Base-by-base conservation (phyloP, 2,888 invertebrate genomes). In the Drosophila melanosoma region DNA sequence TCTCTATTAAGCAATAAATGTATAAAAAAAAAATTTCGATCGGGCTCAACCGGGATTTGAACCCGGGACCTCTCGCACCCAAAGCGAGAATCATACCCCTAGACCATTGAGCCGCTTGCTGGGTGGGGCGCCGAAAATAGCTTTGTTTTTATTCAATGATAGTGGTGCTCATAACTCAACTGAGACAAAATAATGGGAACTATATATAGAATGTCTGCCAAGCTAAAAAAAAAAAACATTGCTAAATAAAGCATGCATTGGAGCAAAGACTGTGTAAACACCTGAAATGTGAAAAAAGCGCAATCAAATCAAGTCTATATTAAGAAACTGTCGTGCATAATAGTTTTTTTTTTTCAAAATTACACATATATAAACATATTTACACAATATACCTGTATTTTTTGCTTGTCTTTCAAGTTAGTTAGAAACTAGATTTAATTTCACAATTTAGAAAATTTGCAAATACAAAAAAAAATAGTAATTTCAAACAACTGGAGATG, bases 61-160 rank as follows among this genome's bases (percentile, higher is more conserved):
- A 91, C 91, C 91, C 90, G 91, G 91, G 91, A 90, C 91, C 83
- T 84, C 94, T 94, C 95, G 94, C 95, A 95, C 94, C 94, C 94
- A 94, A 95, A 95, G 94, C 94, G 94, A 94, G 94, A 94, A 94
- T 94, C 94, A 94, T 94, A 94, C 94, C 94, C 94, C 95, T 95
- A 94, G 94, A 95, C 94, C 95, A 95, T 94, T 94, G 94, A 94
- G 94, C 94, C 94, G 73, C 87, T 68, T 78, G 32, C 0, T 0
- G 0, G 0, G 0, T 0, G 2, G 0, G 0, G 1, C 3, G 45
- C 65, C 26, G 35, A 15, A 45, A 33, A 26, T 12, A 17, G 20
- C 23, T 69, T 76, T 76, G 0, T 51, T 3, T 11, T 62, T 26
- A 49, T 36, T n/a, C 4, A 4, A 26, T 20, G 7, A n/a, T 38